Evolutionary conservation across 2,113 vertebrate genomes (phyloP).

Genomic region (Silurus asotus): DNA sequence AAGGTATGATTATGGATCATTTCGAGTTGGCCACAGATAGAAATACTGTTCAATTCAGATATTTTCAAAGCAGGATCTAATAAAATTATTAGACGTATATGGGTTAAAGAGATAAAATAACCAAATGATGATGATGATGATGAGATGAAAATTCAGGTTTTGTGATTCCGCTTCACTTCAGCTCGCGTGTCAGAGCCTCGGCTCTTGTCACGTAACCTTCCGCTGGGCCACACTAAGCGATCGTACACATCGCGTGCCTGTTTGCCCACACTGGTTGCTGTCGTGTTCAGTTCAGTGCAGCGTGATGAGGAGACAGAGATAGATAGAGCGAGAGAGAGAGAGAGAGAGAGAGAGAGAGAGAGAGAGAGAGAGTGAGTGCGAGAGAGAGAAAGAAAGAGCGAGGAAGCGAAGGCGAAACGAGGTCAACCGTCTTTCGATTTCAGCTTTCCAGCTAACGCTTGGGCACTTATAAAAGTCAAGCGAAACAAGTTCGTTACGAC

Average conservation of each 20-base stretch:
- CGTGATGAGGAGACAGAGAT: constrained; percentile 34
- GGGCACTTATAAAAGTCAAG: neutral
- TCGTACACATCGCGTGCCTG: constrained; percentile 46
- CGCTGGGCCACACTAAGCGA: constrained; percentile 34
- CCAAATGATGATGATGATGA: too few relatives aligned
- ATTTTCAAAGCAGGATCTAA: too few relatives aligned
- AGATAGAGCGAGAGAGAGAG: neutral
- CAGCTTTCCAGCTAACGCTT: constrained; percentile 17
- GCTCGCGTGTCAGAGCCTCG: neutral
- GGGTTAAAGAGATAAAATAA: too few relatives aligned
- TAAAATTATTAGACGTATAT: too few relatives aligned
- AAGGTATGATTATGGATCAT: too few relatives aligned
- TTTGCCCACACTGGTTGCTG: constrained; percentile 32
- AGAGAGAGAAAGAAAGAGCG: constrained; percentile 10
- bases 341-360: constrained; percentile 22
- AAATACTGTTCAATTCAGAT: too few relatives aligned
- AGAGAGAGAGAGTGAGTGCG: neutral
- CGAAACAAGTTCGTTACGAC: constrained; percentile 6
- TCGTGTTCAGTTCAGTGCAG: constrained; percentile 32
- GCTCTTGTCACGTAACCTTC: constrained; percentile 27
- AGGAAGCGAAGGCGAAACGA: constrained; percentile 13
- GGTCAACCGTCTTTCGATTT: constrained; percentile 28
- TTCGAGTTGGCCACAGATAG: too few relatives aligned
- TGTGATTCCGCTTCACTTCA: neutral
- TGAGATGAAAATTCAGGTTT: too few relatives aligned